Evolutionary conservation across 2,113 vertebrate genomes (phyloP), one percentile per base, ranked within the genome.

Genomic region (Brachyistius frenatus): DNA sequence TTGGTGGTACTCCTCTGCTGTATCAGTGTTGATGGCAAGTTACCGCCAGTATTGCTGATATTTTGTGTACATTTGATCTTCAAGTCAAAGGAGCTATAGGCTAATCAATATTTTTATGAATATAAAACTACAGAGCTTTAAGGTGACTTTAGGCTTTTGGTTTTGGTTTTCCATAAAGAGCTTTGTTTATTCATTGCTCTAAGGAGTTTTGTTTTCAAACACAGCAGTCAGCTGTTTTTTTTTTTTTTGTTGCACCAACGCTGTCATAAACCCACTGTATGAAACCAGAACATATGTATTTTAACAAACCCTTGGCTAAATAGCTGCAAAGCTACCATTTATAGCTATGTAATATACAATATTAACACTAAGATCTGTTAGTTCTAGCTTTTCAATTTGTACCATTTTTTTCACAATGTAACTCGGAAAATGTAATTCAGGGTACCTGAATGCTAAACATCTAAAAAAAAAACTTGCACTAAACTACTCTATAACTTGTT

Each of bases 1-100:
- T 58, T 41, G 39, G 66, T 73, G 64, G 16, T 14, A 31, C 46
- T 73, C 8, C 39, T 63, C 44, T 69, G 63, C 33, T 67, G 31
- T 10, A 7, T 73, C 46, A 58, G 10, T 77, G 54, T 35, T 71
- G 5, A 53, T 54, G 39, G 39, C 39, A 44, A 13, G 9, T 44
- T 63, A 1, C 7, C 16, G 9, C 33, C 70, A 16, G 30, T 3
- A 1, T 62, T 58, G 11, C 36, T 52, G 46, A 37, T 68, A 53
- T 15, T 30, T 79, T n/a, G 66, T 7, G 37, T 14, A 41, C 8
- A 7, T 36, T 74, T 57, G 8, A 11, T 60, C 37, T 44, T 53
- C 8, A 49, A 57, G 31, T 7, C 35, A 57, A 68, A 74, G 35
- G 8, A 15, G 32, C 16, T 11, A 5, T 14, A 66, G 66, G 65